Evolutionary conservation across 2,113 vertebrate genomes (phyloP).

Genomic region (Menidia beryllina): DNA sequence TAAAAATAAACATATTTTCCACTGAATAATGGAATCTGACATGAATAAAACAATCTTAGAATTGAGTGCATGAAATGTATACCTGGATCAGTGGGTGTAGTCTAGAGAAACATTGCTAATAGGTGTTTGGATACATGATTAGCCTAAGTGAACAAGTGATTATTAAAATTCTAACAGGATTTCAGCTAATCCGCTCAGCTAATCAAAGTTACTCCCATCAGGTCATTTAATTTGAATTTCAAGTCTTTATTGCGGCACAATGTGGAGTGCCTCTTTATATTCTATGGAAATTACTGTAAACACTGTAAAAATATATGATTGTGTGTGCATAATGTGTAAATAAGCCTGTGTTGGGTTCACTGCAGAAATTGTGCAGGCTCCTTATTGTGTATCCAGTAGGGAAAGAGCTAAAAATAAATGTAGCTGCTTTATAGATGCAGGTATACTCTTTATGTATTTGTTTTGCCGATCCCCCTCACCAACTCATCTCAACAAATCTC

Average conservation of each 20-base stretch:
- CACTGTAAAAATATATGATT: neutral
- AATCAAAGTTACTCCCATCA: neutral
- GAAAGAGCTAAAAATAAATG: slow-evolving; percentile 33
- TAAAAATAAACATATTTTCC: too few relatives aligned
- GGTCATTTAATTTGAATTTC: slow-evolving; percentile 11
- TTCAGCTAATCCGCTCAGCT: neutral
- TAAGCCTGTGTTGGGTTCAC: neutral
- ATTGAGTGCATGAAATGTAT: too few relatives aligned
- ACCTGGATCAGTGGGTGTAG: too few relatives aligned
- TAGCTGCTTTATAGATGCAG: slow-evolving; percentile 17
- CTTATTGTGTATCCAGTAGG: slow-evolving; percentile 4
- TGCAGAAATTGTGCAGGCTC: neutral
- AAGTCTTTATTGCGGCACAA: neutral
- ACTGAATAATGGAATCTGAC: too few relatives aligned
- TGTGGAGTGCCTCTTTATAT: neutral
- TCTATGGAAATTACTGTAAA: slow-evolving; percentile 4
- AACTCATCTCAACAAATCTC: slow-evolving; percentile 24
- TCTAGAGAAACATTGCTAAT: neutral
- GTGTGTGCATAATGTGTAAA: slow-evolving; percentile 13
- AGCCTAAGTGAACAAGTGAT: slow-evolving; percentile 4
- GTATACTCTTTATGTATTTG: slow-evolving; percentile 27
- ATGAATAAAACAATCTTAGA: too few relatives aligned
- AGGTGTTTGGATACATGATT: neutral
- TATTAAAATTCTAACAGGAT: slow-evolving; percentile 1
- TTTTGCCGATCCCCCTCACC: slow-evolving; percentile 13